Percentiles rank a stretch among this genome's conserved stretches.
Conservation (phyloP, 2,888 invertebrate species). For the Agrotis segetum region DNA sequence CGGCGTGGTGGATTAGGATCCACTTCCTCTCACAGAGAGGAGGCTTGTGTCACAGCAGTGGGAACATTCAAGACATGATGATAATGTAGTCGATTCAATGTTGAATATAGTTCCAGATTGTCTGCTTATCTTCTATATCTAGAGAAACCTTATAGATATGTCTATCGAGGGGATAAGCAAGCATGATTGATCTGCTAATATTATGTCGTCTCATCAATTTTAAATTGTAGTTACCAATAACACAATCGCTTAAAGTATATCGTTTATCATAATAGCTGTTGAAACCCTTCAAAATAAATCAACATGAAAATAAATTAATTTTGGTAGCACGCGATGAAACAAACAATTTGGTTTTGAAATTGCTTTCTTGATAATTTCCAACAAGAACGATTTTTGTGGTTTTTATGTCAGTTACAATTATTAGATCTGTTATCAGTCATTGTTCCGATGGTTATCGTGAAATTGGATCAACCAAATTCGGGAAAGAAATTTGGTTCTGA, state of each 20-base stretch:
- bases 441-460: constrained; percentile 76
- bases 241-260: background rate
- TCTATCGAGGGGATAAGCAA: too few species aligned
- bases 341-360: constrained; percentile 82
- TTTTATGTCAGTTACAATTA: constrained; percentile 79
- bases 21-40: too few species aligned
- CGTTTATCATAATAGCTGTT: constrained; percentile 12
- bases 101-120: too few species aligned
- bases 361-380: constrained; percentile 81
- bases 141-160: too few species aligned
- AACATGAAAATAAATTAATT: constrained; percentile 85
- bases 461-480: constrained; percentile 67
- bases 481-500: constrained; percentile 34
- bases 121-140: too few species aligned
- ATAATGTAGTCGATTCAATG: too few species aligned
- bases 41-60: too few species aligned
- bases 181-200: background rate
- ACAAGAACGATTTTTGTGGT: constrained; percentile 79
- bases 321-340: constrained; percentile 85
- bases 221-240: background rate
- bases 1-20: too few species aligned
- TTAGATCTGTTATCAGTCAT: constrained; percentile 75
- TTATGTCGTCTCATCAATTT: background rate
- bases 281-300: constrained; percentile 75
- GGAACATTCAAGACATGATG: too few species aligned